Base-by-base conservation (phyloP, 2,113 vertebrate species). In the Gasterosteus nipponicus region DNA sequence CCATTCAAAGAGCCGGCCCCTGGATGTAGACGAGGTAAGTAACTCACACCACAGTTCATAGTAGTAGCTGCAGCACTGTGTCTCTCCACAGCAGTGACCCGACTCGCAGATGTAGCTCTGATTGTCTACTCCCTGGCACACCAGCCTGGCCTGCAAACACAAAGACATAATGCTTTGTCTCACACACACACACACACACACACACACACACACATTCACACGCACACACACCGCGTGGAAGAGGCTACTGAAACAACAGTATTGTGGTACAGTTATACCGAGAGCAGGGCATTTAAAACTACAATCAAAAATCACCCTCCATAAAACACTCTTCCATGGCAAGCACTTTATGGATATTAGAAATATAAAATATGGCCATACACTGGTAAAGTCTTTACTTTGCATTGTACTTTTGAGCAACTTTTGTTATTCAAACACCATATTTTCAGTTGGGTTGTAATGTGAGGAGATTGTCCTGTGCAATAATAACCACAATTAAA, bases 11-110 rank as follows among this genome's bases (percentile, higher is more conserved):
- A 39, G 3, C 22, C 47, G 6, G n/a, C n/a, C 47, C n/a, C 19
- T 54, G 14, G 11, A 57, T 18, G 9, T 39, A 44, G 56, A 18
- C 7, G 60, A 44, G 16, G 22, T 8, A 5, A 41, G 60, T 91
- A 44, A 92, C 97, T 98, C 96, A 99, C 97, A 99, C 97, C 97
- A 99, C 82, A 98, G 95, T 90, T 99, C 97, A 88, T 98, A 97
- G 93, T 97, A 97, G 95, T 97, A 96, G 93, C 93, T 97, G 94
- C 97, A 98, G 93, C 97, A 99, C 91, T 97, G 95, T 33, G 95
- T 95, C 86, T 97, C 96, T 93, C 95, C 96, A 90, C 97, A 99
- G 95, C 97, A 98, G 89, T 98, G 94, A 77, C 97, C 97, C 5
- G 95, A 95, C 79, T 97, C 96, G 94, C 97, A 99, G 90, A 93